Percentiles rank a stretch among this genome's conserved stretches.
These are phyloP conservation scores for Anthopleura xanthogrammica DNA, from an alignment of 92 coral and sea anemone genomes.

Conservation along the genomic window DNA sequence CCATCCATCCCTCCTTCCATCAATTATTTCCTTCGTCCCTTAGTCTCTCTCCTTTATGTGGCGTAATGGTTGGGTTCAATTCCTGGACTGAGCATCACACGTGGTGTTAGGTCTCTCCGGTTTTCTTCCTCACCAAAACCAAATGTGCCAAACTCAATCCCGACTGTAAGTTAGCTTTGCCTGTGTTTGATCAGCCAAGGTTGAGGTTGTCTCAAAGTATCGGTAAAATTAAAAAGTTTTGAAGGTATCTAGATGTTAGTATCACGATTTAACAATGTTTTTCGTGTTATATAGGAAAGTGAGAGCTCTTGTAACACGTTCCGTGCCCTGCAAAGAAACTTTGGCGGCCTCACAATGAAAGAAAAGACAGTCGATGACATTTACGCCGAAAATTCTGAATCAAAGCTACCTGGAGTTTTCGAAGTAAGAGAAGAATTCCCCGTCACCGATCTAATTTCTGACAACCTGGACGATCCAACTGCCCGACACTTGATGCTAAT, in stretches of 20 bases:
- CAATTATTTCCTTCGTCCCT: too few relatives aligned
- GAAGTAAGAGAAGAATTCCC: conserved; percentile 27
- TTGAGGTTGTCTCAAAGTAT: too few relatives aligned
- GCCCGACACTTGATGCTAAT: conserved; percentile 58
- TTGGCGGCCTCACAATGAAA: conserved; percentile 84
- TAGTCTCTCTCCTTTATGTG: too few relatives aligned
- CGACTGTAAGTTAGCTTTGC: too few relatives aligned
- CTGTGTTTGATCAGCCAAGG: too few relatives aligned
- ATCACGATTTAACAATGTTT: neutral
- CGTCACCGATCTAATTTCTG: conserved; percentile 56
- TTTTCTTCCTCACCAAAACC: too few relatives aligned
- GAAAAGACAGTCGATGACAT: conserved; percentile 54
- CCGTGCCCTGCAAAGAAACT: conserved; percentile 82
- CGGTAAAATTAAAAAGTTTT: too few relatives aligned
- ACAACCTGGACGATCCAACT: neutral
- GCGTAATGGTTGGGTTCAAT: neutral
- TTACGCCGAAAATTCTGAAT: conserved; percentile 52
- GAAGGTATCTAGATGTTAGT: too few relatives aligned
- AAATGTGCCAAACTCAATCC: too few relatives aligned
- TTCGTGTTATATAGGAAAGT: neutral
- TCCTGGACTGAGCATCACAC: neutral
- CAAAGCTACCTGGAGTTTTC: conserved; percentile 13
- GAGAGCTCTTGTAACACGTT: conserved; percentile 12
- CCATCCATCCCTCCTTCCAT: too few relatives aligned
- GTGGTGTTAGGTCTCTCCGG: neutral